Evolutionary conservation across 2,113 vertebrate genomes (phyloP).

Genomic region (Prolemur simus): DNA sequence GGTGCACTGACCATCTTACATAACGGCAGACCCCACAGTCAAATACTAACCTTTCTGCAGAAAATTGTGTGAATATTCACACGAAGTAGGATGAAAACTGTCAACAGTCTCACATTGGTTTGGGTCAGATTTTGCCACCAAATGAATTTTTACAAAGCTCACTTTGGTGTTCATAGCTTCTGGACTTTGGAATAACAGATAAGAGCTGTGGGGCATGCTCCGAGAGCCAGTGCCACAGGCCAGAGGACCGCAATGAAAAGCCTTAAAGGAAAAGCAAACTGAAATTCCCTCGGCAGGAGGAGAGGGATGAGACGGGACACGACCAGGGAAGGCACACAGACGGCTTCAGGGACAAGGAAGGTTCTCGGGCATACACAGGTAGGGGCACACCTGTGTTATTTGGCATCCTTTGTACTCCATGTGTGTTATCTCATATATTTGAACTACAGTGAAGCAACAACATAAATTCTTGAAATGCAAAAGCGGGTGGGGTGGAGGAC

Average conservation of each 20-base stretch:
- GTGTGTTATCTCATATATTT: rapidly evolving
- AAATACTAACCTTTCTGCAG: rapidly evolving
- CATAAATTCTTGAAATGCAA: neutral
- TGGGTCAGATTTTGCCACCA: neutral
- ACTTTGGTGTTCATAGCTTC: neutral
- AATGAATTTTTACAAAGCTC: neutral
- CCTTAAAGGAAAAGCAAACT: neutral
- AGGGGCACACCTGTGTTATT: rapidly evolving
- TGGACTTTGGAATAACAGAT: neutral
- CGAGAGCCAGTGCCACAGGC: rapidly evolving
- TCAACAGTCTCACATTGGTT: neutral
- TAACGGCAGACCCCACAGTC: rapidly evolving
- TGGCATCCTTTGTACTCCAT: rapidly evolving
- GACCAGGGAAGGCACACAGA: neutral
- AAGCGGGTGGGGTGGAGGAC: rapidly evolving
- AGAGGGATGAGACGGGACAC: rapidly evolving
- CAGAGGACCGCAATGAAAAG: neutral
- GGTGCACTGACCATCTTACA: rapidly evolving
- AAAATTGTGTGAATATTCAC: rapidly evolving
- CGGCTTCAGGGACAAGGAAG: neutral
- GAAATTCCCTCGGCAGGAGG: neutral
- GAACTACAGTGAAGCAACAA: neutral
- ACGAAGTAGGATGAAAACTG: rapidly evolving
- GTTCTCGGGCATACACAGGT: rapidly evolving
- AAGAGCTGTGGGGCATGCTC: rapidly evolving